phyloP scores from a whole-genome alignment of 1,140 invertebrate genomes.

The Penaeus japonicus region DNA sequence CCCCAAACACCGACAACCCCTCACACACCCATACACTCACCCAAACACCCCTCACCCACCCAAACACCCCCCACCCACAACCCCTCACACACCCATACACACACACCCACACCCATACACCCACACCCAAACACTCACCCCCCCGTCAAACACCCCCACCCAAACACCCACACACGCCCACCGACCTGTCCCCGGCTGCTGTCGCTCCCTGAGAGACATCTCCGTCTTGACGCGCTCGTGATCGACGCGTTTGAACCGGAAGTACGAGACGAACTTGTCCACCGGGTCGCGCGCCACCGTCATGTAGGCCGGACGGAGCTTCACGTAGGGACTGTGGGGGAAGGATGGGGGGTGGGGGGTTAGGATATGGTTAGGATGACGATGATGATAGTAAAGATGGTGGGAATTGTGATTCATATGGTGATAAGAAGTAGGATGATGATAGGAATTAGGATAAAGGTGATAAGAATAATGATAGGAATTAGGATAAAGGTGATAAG shows the following conservation, averaged over 20 bases:
- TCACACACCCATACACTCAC: neutral
- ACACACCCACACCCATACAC: neutral
- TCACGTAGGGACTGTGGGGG: slow-evolving; percentile 44
- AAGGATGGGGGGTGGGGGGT: neutral
- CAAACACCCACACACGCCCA: neutral
- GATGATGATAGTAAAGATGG: no score
- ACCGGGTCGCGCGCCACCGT: slow-evolving; percentile 54
- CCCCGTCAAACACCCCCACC: neutral
- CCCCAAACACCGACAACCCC: no score
- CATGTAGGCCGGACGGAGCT: slow-evolving; percentile 46
- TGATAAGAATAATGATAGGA: no score
- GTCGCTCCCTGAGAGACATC: slow-evolving; percentile 46
- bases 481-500: no score
- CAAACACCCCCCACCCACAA: no score
- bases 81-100: neutral
- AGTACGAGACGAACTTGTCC: slow-evolving; percentile 53
- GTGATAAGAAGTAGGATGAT: no score
- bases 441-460: no score
- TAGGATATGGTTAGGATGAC: no score
- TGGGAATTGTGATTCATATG: no score
- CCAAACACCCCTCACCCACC: neutral
- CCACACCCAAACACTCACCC: neutral
- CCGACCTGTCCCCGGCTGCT: slow-evolving; percentile 44
- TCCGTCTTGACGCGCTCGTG: slow-evolving; percentile 43
- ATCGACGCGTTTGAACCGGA: slow-evolving; percentile 47